These are phyloP conservation scores for Xenopus borealis DNA, from an alignment of 2,113 vertebrate species.

Conservation along the genomic window DNA sequence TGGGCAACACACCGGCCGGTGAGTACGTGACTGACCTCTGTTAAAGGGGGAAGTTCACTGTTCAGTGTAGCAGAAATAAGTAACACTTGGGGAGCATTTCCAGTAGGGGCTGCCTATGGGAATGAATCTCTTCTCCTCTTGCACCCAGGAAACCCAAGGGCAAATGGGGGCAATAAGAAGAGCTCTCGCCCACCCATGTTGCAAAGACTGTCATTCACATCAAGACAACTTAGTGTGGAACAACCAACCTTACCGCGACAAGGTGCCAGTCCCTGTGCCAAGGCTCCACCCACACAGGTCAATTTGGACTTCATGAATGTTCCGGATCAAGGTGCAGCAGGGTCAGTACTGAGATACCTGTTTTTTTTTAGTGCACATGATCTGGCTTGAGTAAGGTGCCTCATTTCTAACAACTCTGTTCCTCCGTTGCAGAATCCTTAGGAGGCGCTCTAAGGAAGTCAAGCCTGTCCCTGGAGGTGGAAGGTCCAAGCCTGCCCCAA, in stretches of 20 bases:
- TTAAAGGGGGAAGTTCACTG: too few relatives aligned
- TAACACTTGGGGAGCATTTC: too few relatives aligned
- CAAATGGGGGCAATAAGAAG: background rate
- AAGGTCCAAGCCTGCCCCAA: conserved; percentile 63
- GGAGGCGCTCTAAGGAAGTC: conserved; percentile 70
- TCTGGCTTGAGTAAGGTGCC: too few relatives aligned
- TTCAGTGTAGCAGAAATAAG: too few relatives aligned
- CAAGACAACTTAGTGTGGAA: conserved; percentile 70
- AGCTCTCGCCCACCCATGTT: background rate
- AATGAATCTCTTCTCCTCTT: background rate
- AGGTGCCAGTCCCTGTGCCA: conserved; percentile 46
- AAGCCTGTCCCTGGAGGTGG: conserved; percentile 69
- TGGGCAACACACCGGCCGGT: conserved; percentile 53
- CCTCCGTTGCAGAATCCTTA: conserved; percentile 59
- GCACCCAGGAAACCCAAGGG: conserved; percentile 32
- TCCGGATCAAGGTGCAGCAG: conserved; percentile 76
- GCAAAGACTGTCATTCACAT: conserved; percentile 59
- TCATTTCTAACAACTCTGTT: background rate
- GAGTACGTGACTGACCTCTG: background rate
- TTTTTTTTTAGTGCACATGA: too few relatives aligned
- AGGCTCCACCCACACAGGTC: background rate
- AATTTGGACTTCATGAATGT: conserved; percentile 78
- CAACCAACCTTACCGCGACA: conserved; percentile 71
- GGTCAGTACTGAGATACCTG: too few relatives aligned
- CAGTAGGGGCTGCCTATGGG: too few relatives aligned